phyloP scores from a whole-genome alignment of 2,888 invertebrate species.

The Ashinkailepas kermadecensis region DNA sequence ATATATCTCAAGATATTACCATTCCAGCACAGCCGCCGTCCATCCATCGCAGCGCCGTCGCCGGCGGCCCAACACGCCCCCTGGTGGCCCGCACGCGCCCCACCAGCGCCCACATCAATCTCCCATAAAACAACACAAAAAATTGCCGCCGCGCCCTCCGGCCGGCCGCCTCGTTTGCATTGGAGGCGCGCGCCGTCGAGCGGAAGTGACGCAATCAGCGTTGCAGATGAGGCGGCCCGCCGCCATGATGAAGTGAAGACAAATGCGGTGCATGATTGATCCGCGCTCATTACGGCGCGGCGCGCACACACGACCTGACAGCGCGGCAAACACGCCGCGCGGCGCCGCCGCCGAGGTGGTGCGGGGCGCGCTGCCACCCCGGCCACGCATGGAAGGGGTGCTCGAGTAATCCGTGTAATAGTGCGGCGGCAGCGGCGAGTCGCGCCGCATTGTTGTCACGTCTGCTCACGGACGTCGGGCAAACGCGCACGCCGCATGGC shows the following conservation, averaged over 20 bases:
- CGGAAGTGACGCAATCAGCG: constrained; percentile 22
- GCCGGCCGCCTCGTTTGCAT: constrained; percentile 15
- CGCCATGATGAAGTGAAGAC: constrained; percentile 17
- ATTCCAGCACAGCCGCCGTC: not conserved
- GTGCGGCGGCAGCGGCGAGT: no score
- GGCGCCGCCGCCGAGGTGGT: not conserved
- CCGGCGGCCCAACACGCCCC: not conserved
- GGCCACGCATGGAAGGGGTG: no score
- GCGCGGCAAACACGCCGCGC: constrained; percentile 5
- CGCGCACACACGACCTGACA: not conserved
- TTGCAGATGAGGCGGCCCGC: constrained; percentile 20
- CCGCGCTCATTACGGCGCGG: constrained; percentile 11
- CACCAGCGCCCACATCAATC: constrained; percentile 14
- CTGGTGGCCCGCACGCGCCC: not conserved
- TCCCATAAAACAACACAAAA: constrained; percentile 25
- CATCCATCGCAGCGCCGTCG: not conserved
- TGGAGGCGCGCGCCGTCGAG: constrained; percentile 1
- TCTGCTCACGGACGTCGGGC: no score
- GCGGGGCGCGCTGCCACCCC: not conserved
- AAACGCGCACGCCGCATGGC: no score
- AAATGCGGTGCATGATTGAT: constrained; percentile 18
- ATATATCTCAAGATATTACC: not conserved
- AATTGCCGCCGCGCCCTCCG: not conserved
- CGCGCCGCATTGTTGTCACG: no score
- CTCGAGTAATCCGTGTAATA: no score